Conservation (phyloP, 2,888 invertebrate genomes). For the Timandra comae region DNA sequence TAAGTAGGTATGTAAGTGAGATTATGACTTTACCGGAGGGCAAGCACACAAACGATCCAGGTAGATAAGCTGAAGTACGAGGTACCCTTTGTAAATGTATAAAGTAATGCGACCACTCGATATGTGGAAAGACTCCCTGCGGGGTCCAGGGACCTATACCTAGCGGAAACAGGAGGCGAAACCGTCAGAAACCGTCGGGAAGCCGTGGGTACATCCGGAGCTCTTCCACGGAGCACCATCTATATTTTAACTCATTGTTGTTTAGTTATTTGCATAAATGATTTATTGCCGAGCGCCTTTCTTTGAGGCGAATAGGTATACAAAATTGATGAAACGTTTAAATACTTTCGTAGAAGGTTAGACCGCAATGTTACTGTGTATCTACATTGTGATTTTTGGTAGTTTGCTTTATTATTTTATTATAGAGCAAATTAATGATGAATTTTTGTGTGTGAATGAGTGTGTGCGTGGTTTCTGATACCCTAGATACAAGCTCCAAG, state of each 20-base stretch:
- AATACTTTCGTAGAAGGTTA: too few species aligned
- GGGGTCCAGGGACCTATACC: not conserved
- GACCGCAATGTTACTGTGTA: too few species aligned
- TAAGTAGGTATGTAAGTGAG: not conserved
- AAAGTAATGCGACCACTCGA: not conserved
- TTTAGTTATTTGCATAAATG: conserved; percentile 56
- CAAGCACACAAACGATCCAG: not conserved
- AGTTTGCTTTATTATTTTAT: too few species aligned
- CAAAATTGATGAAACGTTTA: conserved; percentile 10
- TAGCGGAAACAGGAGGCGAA: conserved; percentile 47
- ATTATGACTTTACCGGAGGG: not conserved
- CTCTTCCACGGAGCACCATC: conserved; percentile 41
- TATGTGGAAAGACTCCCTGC: too few species aligned
- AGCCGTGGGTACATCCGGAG: conserved; percentile 51
- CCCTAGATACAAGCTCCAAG: too few species aligned
- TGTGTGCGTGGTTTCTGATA: too few species aligned
- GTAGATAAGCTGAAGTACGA: not conserved
- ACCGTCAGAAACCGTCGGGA: conserved; percentile 48
- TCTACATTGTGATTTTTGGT: too few species aligned
- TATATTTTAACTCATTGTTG: conserved; percentile 58
- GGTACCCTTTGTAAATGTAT: not conserved
- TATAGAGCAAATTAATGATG: too few species aligned
- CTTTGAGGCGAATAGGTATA: conserved; percentile 31
- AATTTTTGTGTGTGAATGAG: too few species aligned
- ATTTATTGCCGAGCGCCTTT: conserved; percentile 44